phyloP scores from a whole-genome alignment of 2,888 invertebrate species.

The Camptogramma bilineatum region DNA sequence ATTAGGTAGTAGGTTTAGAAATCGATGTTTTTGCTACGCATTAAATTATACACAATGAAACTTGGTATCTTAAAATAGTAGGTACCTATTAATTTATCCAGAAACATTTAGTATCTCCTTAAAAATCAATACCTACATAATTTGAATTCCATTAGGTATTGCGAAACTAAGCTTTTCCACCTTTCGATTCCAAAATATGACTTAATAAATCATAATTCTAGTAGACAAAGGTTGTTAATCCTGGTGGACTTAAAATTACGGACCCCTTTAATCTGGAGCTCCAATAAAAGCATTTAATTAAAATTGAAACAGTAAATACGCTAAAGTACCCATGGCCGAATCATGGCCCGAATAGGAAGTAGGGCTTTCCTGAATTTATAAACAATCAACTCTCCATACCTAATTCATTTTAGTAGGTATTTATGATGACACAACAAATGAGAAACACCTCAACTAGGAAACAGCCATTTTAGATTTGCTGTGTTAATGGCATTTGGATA shows the following conservation, averaged over 20 bases:
- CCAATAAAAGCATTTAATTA: constrained; percentile 78
- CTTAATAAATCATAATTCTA: constrained; percentile 77
- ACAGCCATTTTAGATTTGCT: neutral
- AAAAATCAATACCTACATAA: neutral
- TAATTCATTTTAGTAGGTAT: constrained; percentile 19
- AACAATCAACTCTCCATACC: constrained; percentile 37
- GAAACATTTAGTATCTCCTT: neutral
- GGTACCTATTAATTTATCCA: no score
- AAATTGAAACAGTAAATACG: constrained; percentile 65
- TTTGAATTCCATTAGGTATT: neutral
- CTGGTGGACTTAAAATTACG: constrained; percentile 71
- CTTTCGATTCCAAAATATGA: constrained; percentile 46
- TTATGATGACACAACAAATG: neutral
- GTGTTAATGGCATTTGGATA: neutral
- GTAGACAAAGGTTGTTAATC: constrained; percentile 77
- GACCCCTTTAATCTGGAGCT: constrained; percentile 69
- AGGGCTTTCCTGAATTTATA: constrained; percentile 49
- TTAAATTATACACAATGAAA: no score
- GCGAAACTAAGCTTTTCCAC: constrained; percentile 2
- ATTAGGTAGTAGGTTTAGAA: no score
- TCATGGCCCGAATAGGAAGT: constrained; percentile 44
- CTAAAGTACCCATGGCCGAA: constrained; percentile 45
- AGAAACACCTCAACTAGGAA: neutral
- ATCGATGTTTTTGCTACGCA: no score
- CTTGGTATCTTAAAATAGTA: no score